A percentile compares a stretch with the other conserved stretches of the same genome.
Evolutionary conservation across 2,797 vertebrate genomes (phyloP).

Genomic region (Syndactyla subalaris): DNA sequence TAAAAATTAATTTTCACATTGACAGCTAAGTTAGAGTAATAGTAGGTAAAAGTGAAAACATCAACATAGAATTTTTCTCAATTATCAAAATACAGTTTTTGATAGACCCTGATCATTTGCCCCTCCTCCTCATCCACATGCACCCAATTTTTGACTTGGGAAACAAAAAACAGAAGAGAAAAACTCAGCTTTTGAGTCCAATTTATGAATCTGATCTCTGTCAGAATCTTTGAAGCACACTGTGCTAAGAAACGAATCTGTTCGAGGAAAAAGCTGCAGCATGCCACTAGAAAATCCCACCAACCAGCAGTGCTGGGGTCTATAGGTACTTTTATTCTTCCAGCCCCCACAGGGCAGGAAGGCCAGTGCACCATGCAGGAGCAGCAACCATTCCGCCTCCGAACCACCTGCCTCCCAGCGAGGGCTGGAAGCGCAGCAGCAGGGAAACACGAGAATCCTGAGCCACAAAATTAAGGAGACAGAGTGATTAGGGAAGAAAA

Average conservation of each 20-base stretch:
- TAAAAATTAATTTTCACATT: constrained; percentile 19
- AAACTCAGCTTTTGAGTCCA: not conserved
- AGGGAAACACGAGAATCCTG: not conserved
- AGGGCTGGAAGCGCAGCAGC: not conserved
- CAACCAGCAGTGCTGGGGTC: not conserved
- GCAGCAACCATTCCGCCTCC: not conserved
- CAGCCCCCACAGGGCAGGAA: not conserved
- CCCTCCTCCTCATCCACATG: not conserved
- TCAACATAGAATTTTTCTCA: not conserved
- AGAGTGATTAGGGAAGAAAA: fast-evolving
- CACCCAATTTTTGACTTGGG: not conserved
- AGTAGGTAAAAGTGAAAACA: not conserved
- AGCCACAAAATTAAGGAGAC: not conserved
- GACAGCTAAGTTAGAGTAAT: not conserved
- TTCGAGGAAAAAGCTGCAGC: not conserved
- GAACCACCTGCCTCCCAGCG: not conserved
- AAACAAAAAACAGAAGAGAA: not conserved
- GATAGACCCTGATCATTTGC: not conserved
- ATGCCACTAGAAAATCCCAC: not conserved
- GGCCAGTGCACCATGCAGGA: not conserved
- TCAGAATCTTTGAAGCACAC: not conserved
- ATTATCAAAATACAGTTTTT: not conserved
- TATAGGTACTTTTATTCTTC: not conserved
- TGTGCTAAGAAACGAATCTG: not conserved
- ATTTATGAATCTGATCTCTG: not conserved